A percentile compares a stretch with the other conserved stretches of the same genome.
Evolutionary conservation across 2,888 invertebrate species (phyloP).

Genomic region (Xestobium rufovillosum): DNA sequence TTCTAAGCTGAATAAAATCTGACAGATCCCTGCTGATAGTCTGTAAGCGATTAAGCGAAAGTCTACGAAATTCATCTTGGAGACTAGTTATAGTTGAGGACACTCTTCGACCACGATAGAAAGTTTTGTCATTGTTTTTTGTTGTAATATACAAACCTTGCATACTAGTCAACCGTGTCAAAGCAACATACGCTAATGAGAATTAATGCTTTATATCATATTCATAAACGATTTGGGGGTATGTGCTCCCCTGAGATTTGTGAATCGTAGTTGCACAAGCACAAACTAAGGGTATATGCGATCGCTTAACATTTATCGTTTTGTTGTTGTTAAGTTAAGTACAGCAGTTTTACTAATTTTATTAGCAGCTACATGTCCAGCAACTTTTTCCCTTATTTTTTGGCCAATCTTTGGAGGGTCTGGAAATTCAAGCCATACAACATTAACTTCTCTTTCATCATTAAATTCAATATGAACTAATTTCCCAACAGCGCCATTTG

Average conservation of each 20-base stretch:
- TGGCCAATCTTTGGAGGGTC: conserved; percentile 6
- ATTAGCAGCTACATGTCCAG: neutral
- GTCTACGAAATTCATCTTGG: conserved; percentile 14
- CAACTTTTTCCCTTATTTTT: conserved; percentile 3
- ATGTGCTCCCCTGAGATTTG: conserved; percentile 27
- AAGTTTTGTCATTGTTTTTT: conserved; percentile 9
- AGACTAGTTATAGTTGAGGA: conserved; percentile 11
- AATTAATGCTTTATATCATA: too few relatives aligned
- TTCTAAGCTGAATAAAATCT: conserved; percentile 12
- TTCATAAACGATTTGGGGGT: conserved; percentile 23
- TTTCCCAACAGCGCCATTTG: conserved; percentile 30
- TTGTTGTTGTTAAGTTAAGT: too few relatives aligned
- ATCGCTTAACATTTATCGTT: too few relatives aligned
- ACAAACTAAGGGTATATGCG: conserved; percentile 23
- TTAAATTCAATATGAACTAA: conserved; percentile 26
- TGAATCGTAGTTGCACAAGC: conserved; percentile 26
- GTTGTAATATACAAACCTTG: conserved; percentile 10
- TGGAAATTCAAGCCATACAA: conserved; percentile 10
- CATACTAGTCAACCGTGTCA: conserved; percentile 24
- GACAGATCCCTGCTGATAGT: conserved; percentile 9
- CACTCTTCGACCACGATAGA: too few relatives aligned
- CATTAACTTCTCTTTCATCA: conserved; percentile 9
- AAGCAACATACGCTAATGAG: too few relatives aligned
- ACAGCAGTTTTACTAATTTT: conserved; percentile 1
- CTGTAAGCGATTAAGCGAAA: conserved; percentile 8